Conservation (phyloP, 2,797 vertebrate genomes). For the Gadopsis marmoratus region DNA sequence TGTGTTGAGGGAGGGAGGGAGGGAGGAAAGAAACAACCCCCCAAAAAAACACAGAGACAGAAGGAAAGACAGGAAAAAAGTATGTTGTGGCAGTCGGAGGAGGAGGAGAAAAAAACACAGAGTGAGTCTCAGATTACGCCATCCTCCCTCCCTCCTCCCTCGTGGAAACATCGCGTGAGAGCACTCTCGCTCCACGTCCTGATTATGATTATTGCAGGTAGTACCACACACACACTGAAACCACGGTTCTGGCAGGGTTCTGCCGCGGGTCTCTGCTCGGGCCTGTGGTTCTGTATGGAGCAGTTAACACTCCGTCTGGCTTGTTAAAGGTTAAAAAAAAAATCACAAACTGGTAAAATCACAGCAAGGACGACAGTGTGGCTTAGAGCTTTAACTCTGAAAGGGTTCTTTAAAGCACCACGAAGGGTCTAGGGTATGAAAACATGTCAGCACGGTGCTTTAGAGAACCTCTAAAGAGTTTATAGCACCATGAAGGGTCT, state of each 20-base stretch:
- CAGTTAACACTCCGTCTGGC: constrained; percentile 57
- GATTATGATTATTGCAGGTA: constrained; percentile 87
- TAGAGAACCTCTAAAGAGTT: neutral
- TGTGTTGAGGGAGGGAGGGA: constrained; percentile 78
- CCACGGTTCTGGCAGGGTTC: constrained; percentile 72
- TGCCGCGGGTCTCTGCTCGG: constrained; percentile 43
- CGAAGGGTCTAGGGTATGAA: neutral
- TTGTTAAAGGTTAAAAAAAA: constrained; percentile 39
- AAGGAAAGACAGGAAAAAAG: constrained; percentile 77
- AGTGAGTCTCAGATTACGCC: constrained; percentile 84
- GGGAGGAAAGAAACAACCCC: constrained; percentile 69
- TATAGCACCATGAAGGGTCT: neutral
- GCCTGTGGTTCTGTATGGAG: constrained; percentile 55
- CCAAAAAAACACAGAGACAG: constrained; percentile 71
- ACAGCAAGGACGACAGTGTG: constrained; percentile 4
- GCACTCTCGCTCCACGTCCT: constrained; percentile 79
- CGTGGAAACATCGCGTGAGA: constrained; percentile 86
- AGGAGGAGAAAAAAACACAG: constrained; percentile 76
- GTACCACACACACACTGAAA: constrained; percentile 73
- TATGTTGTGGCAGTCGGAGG: constrained; percentile 79
- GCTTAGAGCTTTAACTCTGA: neutral
- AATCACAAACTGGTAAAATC: constrained; percentile 53
- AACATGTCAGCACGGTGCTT: neutral
- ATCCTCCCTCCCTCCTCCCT: constrained; percentile 74
- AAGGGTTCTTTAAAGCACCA: constrained; percentile 16